Base-by-base conservation (phyloP, 2,888 invertebrate species). In the Reticulitermes lucifugus region DNA sequence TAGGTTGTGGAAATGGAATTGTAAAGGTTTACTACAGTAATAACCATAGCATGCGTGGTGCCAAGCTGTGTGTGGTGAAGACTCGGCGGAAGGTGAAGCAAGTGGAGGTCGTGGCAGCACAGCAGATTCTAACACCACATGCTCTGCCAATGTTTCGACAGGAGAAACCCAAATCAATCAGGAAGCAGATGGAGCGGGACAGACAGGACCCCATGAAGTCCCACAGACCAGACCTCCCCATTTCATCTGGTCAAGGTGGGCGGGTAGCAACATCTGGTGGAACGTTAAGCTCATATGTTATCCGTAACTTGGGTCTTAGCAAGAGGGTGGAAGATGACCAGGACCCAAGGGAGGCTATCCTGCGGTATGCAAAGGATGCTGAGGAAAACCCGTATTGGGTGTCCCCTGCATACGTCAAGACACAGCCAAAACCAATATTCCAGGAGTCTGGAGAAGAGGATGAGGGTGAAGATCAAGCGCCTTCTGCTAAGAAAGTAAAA, bases 331-430 rank as follows among this genome's bases (percentile, higher is more conserved):
- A 98, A 89, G 97, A 97, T 89, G 96, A 96, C 87, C 92, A 94
- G 88, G 98, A 99, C 92, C 98, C 99, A 0, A 93, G 99, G 82
- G 98, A 98, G 89, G 99, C 99, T 3, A 98, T 99, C 88, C 91
- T 99, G 85, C 96, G 98, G 88, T 98, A 95, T 90, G 99, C 99
- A 0, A 97, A 98, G 89, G 98, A 98, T 3, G 99, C 98, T 0
- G 98, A 94, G 81, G 97, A 98, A 89, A 97, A 99, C 93, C 99
- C 99, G 0, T 98, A 98, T 90, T 99, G 98, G 98, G 97, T 98
- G 65, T 95, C 98, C 0, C 98, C 98, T 0, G 98, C 98, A 0
- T 98, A 98, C 89, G 94, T 95, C 81, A 96, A 95, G 89, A 98
- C 97, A 0, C 98, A 98, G 89, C 98, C 98, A 0, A 94, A 94